Base-by-base conservation (phyloP, 2,888 invertebrate species). In the Dilophus febrilis region DNA sequence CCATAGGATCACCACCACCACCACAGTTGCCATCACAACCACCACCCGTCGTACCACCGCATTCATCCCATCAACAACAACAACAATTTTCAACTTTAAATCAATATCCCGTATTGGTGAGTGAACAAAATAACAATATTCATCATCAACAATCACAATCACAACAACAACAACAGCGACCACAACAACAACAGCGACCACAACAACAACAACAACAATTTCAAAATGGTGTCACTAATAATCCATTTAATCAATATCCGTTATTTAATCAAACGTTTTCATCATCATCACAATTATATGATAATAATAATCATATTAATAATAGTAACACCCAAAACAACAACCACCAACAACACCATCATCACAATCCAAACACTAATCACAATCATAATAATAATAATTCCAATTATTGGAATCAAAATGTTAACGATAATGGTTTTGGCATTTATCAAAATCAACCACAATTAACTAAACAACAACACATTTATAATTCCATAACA, bases 1-100 rank as follows among this genome's bases (percentile, higher is more conserved):
- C 37, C 26, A 34, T 37, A 27, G 38, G 42, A 28, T 40, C 42
- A 13, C 26, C 34, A 31, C 37, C 42, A 40, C 35, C 45, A 42
- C 35, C 46, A 43, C n/a, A n/a, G n/a, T n/a, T n/a, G n/a, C n/a
- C n/a, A n/a, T n/a, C n/a, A n/a, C n/a, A n/a, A n/a, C n/a, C n/a
- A n/a, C n/a, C n/a, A n/a, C n/a, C n/a, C 41, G 43, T 29, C 40
- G n/a, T 37, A 17, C 41, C 32, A 37, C 33, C 17, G 7, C 37
- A 34, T 10, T 27, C 26, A 36, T 27, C 26, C 14, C 26, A 28
- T 3, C 34, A 34, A 14, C 30, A 36, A 12, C 40, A 40, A n/a
- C 35, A 40, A 22, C 32, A 37, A 35, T 27, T 33, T 14, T 19
- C 18, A 19, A 36, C 18, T 12, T 27, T 16, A 28, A 17, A 18